phyloP scores from a whole-genome alignment of 2,113 vertebrate genomes.

The Sula dactylatra region DNA sequence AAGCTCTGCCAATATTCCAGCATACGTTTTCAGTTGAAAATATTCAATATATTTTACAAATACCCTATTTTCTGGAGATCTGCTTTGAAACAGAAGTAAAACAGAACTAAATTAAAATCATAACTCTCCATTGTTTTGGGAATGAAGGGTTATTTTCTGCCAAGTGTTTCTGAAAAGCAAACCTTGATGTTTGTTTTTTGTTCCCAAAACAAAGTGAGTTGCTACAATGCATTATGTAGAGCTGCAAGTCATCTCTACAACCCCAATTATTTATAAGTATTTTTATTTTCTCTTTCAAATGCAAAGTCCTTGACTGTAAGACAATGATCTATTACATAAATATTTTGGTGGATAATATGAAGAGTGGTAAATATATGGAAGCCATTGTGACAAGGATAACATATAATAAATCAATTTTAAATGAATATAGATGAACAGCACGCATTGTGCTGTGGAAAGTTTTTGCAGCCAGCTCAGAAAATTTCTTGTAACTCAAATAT shows the following conservation, averaged over 20 bases:
- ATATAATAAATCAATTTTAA: slow-evolving; percentile 29
- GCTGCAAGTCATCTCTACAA: not conserved
- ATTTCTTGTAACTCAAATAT: not conserved
- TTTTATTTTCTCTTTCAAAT: slow-evolving; percentile 16
- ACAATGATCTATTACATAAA: slow-evolving; percentile 21
- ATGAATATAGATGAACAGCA: not conserved
- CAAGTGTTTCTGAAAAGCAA: slow-evolving; percentile 7
- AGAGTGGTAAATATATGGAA: not conserved
- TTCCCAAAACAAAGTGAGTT: not conserved
- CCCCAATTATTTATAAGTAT: not conserved
- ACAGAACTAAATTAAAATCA: slow-evolving; percentile 8
- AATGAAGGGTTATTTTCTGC: not conserved
- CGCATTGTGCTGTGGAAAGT: not conserved
- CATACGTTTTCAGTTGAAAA: not conserved
- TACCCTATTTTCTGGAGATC: not conserved
- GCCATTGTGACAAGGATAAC: not conserved
- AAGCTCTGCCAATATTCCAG: not conserved
- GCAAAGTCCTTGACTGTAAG: slow-evolving; percentile 30
- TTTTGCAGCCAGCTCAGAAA: not conserved
- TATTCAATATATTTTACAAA: not conserved
- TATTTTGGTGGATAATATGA: not conserved
- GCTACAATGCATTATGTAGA: not conserved
- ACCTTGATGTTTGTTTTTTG: not conserved
- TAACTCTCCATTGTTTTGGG: not conserved
- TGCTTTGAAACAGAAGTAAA: slow-evolving; percentile 7